Evolutionary conservation across 2,888 invertebrate species (phyloP).

Genomic region (Keiferia lycopersicella): DNA sequence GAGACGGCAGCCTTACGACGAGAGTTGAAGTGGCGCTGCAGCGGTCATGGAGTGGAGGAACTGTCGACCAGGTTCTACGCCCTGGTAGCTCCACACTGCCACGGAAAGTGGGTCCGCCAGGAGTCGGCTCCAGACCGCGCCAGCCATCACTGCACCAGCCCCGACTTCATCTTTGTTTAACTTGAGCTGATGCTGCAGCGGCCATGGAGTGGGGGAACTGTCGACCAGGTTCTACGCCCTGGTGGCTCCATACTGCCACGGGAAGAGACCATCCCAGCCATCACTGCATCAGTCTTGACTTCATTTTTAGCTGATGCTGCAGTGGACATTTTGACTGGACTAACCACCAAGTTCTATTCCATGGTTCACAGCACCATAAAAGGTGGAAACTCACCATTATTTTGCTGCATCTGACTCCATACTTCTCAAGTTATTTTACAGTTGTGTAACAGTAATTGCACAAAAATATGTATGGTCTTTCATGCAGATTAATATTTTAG

Average conservation of each 20-base stretch:
- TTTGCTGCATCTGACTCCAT: too few species aligned
- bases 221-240: slow-evolving; percentile 92
- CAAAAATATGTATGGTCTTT: background rate
- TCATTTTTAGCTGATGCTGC: slow-evolving; percentile 57
- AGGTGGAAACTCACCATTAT: slow-evolving; percentile 93
- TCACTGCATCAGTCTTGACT: slow-evolving; percentile 69
- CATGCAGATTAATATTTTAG: too few species aligned
- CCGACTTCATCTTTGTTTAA: slow-evolving; percentile 76
- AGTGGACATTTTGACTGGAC: slow-evolving; percentile 44
- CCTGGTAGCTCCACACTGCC: slow-evolving; percentile 92
- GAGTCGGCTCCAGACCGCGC: slow-evolving; percentile 57
- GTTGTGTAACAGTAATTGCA: slow-evolving; percentile 58
- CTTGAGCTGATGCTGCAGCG: slow-evolving; percentile 8
- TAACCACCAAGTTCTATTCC: slow-evolving; percentile 91
- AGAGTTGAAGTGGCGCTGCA: slow-evolving; percentile 88
- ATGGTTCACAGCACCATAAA: slow-evolving; percentile 93
- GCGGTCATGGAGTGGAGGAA: slow-evolving; percentile 90
- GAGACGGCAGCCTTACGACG: slow-evolving; percentile 90
- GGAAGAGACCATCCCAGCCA: slow-evolving; percentile 79
- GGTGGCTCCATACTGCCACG: slow-evolving; percentile 93
- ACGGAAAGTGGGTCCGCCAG: slow-evolving; percentile 91
- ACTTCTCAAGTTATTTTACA: too few species aligned
- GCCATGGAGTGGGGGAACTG: slow-evolving; percentile 84
- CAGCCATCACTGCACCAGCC: slow-evolving; percentile 64
- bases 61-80: slow-evolving; percentile 91